Percentiles rank a stretch among this genome's conserved stretches.
These are phyloP conservation scores for Eumacrocentrus americanus DNA, from an alignment of 2,888 invertebrate species.

Conservation along the genomic window DNA sequence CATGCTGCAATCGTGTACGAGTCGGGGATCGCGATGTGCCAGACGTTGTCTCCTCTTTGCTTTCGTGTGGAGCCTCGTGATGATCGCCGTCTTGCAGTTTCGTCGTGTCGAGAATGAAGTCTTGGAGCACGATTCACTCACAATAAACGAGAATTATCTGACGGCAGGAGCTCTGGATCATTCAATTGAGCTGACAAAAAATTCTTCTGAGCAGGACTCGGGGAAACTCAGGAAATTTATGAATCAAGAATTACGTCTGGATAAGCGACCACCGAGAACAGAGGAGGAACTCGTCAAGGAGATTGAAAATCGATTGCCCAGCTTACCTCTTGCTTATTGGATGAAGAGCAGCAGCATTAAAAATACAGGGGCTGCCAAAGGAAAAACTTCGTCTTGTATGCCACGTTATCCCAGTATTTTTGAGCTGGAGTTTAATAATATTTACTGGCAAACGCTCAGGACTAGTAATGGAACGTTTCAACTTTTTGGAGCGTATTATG, in stretches of 20 bases:
- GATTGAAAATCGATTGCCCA: constrained; percentile 80
- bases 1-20: constrained; percentile 48
- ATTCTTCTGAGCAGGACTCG: constrained; percentile 55
- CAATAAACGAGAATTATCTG: constrained; percentile 39
- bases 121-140: constrained; percentile 29
- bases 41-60: constrained; percentile 62
- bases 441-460: constrained; percentile 89
- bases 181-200: constrained; percentile 31
- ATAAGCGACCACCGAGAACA: constrained; percentile 67
- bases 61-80: constrained; percentile 62
- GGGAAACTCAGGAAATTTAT: constrained; percentile 36
- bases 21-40: constrained; percentile 59
- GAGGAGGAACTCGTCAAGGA: constrained; percentile 80
- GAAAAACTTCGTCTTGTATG: constrained; percentile 32
- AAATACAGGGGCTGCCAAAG: constrained; percentile 55
- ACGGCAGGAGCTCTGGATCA: constrained; percentile 42
- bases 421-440: constrained; percentile 90
- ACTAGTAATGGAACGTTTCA: constrained; percentile 88
- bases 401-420: constrained; percentile 82
- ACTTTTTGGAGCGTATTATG: constrained; percentile 88
- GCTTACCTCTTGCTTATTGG: constrained; percentile 86
- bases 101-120: constrained; percentile 53
- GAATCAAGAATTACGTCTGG: constrained; percentile 58
- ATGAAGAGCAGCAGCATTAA: constrained; percentile 65
- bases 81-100: constrained; percentile 60